Conservation (phyloP, 2,113 vertebrate genomes). For the Lagopus leucura region DNA sequence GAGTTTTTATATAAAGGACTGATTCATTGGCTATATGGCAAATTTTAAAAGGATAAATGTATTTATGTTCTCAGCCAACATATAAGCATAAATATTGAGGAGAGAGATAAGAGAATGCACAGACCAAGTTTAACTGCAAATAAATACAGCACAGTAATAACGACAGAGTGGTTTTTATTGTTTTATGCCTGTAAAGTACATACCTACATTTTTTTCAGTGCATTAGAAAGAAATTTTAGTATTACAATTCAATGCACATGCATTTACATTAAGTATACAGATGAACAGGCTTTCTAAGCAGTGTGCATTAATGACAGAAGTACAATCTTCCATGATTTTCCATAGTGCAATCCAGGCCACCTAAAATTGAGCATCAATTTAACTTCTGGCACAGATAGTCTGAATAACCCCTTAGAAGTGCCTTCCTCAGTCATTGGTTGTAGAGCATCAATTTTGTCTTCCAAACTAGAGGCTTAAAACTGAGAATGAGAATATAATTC, state of each 20-base stretch:
- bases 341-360: not conserved
- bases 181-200: not conserved
- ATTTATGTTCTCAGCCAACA: not conserved
- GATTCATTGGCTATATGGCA: not conserved
- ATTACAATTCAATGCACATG: not conserved
- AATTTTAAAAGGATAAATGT: not conserved
- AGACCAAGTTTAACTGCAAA: not conserved
- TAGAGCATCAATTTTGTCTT: not conserved
- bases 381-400: not conserved
- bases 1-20: not conserved
- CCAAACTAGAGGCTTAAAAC: not conserved
- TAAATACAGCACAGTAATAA: not conserved
- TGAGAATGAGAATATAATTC: not conserved
- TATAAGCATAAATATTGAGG: not conserved
- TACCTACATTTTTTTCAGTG: not conserved
- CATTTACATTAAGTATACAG: not conserved
- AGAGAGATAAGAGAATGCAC: not conserved
- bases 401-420: not conserved
- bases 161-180: not conserved
- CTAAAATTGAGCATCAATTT: not conserved
- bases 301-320: not conserved
- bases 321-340: not conserved
- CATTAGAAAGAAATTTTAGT: not conserved
- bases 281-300: not conserved
- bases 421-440: not conserved